Conservation (phyloP, 1,140 invertebrate species). For the Pinna nobilis region DNA sequence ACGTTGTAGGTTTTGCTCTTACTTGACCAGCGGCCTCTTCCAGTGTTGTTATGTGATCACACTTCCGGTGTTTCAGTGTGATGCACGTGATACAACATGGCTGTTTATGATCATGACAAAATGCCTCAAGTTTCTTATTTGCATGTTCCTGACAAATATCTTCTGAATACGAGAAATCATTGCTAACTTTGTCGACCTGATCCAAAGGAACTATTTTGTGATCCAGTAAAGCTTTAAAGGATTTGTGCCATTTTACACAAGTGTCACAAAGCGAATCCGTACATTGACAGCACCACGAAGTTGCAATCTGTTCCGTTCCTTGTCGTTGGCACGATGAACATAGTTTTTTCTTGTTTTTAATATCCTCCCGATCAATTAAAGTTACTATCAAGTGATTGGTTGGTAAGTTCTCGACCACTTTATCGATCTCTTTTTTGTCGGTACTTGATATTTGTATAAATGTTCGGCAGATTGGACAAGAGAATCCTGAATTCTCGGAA, state of each 20-base stretch:
- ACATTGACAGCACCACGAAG: constrained; percentile 9
- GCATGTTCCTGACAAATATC: neutral
- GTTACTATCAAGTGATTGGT: too few relatives aligned
- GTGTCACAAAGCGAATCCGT: constrained; percentile 13
- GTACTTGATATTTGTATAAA: too few relatives aligned
- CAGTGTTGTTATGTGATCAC: constrained; percentile 5
- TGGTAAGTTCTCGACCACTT: too few relatives aligned
- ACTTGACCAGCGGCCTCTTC: neutral
- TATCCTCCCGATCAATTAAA: too few relatives aligned
- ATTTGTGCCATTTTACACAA: neutral
- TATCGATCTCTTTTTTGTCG: too few relatives aligned
- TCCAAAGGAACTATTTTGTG: constrained; percentile 4
- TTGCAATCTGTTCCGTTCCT: too few relatives aligned
- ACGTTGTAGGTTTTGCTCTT: too few relatives aligned
- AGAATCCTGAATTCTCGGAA: too few relatives aligned
- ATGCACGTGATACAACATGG: constrained; percentile 15
- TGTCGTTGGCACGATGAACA: too few relatives aligned
- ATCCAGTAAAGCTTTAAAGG: neutral
- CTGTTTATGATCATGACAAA: constrained; percentile 9
- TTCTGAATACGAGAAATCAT: neutral
- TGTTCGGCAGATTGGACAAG: too few relatives aligned
- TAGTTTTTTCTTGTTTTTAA: too few relatives aligned
- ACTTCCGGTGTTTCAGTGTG: constrained; percentile 7
- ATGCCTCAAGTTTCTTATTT: constrained; percentile 7
- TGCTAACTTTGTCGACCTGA: neutral